phyloP scores from a whole-genome alignment of 2,797 vertebrate species.

The Gila robusta region DNA sequence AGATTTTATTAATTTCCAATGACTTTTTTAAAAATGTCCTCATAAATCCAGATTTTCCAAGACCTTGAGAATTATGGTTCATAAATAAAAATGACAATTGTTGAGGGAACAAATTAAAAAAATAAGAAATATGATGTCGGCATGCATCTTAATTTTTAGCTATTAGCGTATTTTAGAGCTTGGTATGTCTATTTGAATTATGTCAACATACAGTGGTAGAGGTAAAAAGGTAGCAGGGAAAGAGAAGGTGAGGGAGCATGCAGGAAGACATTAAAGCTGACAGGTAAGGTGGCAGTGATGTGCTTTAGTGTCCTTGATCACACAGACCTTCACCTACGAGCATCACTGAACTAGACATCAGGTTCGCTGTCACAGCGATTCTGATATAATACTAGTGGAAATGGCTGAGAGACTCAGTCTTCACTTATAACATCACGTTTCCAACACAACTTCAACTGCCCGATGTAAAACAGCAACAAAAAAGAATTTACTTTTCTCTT shows the following conservation, averaged over 20 bases:
- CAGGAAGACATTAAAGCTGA: conserved; percentile 19
- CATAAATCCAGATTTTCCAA: background rate
- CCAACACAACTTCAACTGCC: conserved; percentile 1
- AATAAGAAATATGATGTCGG: background rate
- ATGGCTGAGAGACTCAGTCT: background rate
- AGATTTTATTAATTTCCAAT: background rate
- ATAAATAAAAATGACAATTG: background rate
- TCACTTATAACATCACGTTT: background rate
- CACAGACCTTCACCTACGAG: conserved; percentile 25
- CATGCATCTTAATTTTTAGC: background rate
- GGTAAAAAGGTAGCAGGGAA: background rate
- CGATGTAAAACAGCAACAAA: background rate
- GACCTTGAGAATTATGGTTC: no score
- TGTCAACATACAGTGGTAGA: background rate
- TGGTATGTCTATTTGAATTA: conserved; percentile 1
- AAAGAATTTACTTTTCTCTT: conserved; percentile 18
- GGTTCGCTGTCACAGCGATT: background rate
- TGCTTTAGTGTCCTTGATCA: conserved; percentile 9
- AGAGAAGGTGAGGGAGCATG: background rate
- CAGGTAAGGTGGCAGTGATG: conserved; percentile 11
- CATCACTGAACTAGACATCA: background rate
- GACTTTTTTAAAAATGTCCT: no score
- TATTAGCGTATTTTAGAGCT: background rate
- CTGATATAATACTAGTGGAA: background rate
- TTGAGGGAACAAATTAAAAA: background rate